phyloP scores from a whole-genome alignment of 1,140 invertebrate genomes.

The Heterodera schachtii region DNA sequence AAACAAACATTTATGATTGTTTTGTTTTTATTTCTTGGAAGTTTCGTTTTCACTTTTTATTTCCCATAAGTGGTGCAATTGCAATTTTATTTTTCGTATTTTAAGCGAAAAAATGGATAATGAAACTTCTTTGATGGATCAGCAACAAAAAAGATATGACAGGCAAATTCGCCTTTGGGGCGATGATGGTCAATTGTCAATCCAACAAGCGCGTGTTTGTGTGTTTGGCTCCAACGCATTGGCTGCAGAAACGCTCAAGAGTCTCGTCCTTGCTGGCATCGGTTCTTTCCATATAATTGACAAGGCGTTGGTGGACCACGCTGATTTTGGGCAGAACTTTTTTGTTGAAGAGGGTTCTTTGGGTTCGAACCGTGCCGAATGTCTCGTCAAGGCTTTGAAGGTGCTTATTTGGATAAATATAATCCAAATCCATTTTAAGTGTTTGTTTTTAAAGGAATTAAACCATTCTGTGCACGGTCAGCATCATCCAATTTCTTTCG shows the following conservation, averaged over 20 bases:
- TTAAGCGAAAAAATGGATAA: no score
- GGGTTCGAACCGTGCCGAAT: constrained; percentile 29
- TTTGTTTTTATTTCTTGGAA: no score
- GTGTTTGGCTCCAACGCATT: constrained; percentile 50
- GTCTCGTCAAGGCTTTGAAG: constrained; percentile 20
- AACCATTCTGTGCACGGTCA: constrained; percentile 44
- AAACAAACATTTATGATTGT: no score
- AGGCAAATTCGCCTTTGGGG: constrained; percentile 54
- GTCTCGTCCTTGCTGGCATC: constrained; percentile 47
- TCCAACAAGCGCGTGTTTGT: constrained; percentile 40
- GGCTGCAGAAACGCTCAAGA: constrained; percentile 50
- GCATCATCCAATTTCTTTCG: constrained; percentile 22
- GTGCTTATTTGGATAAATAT: constrained; percentile 4
- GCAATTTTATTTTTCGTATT: no score
- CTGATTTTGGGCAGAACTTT: constrained; percentile 52
- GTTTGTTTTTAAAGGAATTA: constrained; percentile 43
- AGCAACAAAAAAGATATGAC: constrained; percentile 34
- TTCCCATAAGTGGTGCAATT: no score
- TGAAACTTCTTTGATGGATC: not conserved
- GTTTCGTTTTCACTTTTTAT: no score
- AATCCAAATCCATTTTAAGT: no score
- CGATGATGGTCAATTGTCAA: constrained; percentile 49
- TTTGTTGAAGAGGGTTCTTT: constrained; percentile 26
- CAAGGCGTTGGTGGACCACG: constrained; percentile 34
- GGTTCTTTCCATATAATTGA: constrained; percentile 46